Conservation (phyloP, 1,140 invertebrate species). For the Drosophila carrolli region DNA sequence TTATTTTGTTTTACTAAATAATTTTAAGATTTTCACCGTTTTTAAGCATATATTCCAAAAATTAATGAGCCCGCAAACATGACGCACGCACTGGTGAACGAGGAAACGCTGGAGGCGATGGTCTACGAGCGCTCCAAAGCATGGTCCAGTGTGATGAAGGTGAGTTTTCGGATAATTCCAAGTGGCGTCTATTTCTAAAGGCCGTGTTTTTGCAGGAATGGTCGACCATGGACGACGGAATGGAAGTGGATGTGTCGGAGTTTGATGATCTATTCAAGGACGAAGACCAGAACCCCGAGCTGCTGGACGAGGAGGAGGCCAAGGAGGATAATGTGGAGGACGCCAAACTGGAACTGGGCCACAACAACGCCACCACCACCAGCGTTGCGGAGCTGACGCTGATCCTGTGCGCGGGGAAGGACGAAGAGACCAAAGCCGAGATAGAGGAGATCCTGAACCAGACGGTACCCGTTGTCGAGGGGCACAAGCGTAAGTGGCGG, state of each 20-base stretch:
- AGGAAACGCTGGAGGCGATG: conserved; percentile 49
- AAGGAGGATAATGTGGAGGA: conserved; percentile 17
- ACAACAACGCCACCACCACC: conserved; percentile 36
- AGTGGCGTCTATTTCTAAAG: conserved; percentile 12
- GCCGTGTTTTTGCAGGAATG: conserved; percentile 15
- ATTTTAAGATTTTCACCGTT: no score
- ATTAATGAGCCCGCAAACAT: conserved; percentile 18
- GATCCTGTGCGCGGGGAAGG: conserved; percentile 40
- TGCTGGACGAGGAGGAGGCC: conserved; percentile 28
- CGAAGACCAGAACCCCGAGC: conserved; percentile 15
- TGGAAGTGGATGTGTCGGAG: conserved; percentile 7
- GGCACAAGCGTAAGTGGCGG: conserved; percentile 70
- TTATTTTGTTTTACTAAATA: not conserved
- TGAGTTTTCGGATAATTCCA: not conserved
- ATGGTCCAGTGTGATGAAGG: conserved; percentile 53
- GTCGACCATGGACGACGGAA: conserved; percentile 6
- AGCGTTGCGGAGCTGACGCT: conserved; percentile 45
- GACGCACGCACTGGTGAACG: conserved; percentile 37
- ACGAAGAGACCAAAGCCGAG: conserved; percentile 37
- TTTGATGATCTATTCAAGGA: conserved; percentile 36
- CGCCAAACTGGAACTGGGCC: conserved; percentile 15
- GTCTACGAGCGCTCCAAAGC: conserved; percentile 57
- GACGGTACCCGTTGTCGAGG: conserved; percentile 68
- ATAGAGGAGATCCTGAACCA: conserved; percentile 63
- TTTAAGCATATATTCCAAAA: not conserved